Conservation (phyloP, 2,888 invertebrate genomes). For the Apotomis capreana region DNA sequence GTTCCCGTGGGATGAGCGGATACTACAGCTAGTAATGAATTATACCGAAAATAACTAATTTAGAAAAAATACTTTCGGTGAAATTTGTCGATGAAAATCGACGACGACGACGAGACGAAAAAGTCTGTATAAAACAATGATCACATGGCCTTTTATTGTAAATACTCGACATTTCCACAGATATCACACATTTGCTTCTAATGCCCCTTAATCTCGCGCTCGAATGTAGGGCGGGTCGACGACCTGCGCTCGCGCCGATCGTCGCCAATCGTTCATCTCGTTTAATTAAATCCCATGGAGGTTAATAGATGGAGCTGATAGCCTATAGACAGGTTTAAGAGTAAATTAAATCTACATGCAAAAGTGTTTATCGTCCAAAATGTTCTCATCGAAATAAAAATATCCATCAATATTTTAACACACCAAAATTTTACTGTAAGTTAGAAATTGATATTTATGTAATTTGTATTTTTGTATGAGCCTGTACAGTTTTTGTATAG, state of each 20-base stretch:
- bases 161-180: background rate
- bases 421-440: background rate
- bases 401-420: background rate
- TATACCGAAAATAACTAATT: no score
- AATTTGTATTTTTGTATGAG: no score
- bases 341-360: background rate
- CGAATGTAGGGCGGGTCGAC: slow-evolving; percentile 40
- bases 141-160: no score
- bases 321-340: background rate
- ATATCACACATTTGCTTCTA: background rate
- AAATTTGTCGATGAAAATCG: no score
- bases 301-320: slow-evolving; percentile 41
- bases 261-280: slow-evolving; percentile 39
- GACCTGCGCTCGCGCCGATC: slow-evolving; percentile 48
- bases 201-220: slow-evolving; percentile 19
- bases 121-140: no score
- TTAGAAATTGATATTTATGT: no score
- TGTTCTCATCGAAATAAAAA: no score
- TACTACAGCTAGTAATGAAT: no score
- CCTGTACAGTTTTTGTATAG: no score
- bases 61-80: no score
- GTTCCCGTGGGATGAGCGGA: no score
- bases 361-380: background rate
- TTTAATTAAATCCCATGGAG: slow-evolving; percentile 13
- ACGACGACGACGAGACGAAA: no score